These are phyloP conservation scores for Eupsittula cactorum DNA, from an alignment of 2,113 vertebrate genomes.

Conservation along the genomic window DNA sequence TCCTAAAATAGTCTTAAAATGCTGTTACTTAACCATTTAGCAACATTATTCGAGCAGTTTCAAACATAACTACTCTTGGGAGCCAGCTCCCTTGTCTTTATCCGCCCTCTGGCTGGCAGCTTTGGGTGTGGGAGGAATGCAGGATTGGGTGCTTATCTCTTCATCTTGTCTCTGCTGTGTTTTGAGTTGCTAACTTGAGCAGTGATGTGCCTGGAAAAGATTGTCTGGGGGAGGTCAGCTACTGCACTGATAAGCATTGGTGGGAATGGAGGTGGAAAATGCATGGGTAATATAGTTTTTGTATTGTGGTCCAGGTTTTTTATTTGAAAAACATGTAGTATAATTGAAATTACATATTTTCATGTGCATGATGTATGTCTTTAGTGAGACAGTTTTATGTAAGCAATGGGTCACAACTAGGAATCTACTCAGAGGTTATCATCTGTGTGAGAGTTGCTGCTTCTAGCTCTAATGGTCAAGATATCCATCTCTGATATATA, in stretches of 20 bases:
- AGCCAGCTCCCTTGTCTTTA: neutral
- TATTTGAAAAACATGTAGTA: rapidly evolving
- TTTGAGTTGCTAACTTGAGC: neutral
- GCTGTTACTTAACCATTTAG: neutral
- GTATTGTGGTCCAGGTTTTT: neutral
- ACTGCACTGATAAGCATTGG: neutral
- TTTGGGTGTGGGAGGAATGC: constrained; percentile 64
- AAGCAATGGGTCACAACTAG: neutral
- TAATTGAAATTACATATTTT: rapidly evolving
- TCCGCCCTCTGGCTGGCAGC: constrained; percentile 15
- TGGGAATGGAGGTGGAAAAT: neutral
- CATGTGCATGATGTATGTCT: rapidly evolving
- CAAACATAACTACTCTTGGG: neutral
- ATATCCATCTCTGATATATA: neutral
- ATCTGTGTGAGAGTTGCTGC: neutral
- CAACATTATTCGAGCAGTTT: neutral
- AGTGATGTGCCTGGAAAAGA: constrained; percentile 4
- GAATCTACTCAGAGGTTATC: neutral
- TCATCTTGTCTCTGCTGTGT: neutral
- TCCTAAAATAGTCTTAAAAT: neutral
- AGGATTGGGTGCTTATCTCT: constrained; percentile 23
- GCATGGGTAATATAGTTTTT: rapidly evolving
- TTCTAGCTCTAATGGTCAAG: constrained; percentile 2
- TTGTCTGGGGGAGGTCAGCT: neutral
- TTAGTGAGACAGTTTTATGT: neutral